These are phyloP conservation scores for Hirundo rustica DNA, from an alignment of 2,797 vertebrate genomes.

Conservation along the genomic window DNA sequence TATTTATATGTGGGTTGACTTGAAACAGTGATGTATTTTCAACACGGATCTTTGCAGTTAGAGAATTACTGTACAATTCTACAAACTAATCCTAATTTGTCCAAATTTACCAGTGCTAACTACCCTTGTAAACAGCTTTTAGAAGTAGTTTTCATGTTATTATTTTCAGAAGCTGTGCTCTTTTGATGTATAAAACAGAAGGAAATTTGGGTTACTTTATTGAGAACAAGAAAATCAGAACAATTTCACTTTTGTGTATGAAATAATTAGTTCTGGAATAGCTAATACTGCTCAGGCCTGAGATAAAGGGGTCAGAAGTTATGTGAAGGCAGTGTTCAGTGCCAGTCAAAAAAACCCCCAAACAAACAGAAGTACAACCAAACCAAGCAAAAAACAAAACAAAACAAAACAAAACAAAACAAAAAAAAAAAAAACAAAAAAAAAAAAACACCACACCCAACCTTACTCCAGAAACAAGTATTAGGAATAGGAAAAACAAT, in stretches of 20 bases:
- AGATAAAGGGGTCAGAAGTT: background rate
- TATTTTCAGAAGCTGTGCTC: background rate
- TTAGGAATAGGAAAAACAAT: background rate
- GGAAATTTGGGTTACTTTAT: background rate
- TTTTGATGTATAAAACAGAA: background rate
- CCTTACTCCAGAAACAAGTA: background rate
- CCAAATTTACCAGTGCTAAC: background rate
- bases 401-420: no score
- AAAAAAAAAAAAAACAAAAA: no score
- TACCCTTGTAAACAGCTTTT: background rate
- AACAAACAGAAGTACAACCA: background rate
- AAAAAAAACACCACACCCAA: no score
- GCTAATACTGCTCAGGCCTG: background rate
- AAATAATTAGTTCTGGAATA: background rate
- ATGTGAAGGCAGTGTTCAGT: background rate
- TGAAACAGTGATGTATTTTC: background rate
- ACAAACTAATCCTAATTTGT: background rate
- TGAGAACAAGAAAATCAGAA: background rate
- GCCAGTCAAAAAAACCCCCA: background rate
- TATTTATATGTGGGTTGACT: background rate
- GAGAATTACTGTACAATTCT: background rate
- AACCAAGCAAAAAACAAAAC: no score
- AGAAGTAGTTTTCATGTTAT: background rate
- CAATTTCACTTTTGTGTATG: background rate
- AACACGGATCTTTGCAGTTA: background rate